phyloP scores from a whole-genome alignment of 1,140 invertebrate genomes.

The Lerema accius region DNA sequence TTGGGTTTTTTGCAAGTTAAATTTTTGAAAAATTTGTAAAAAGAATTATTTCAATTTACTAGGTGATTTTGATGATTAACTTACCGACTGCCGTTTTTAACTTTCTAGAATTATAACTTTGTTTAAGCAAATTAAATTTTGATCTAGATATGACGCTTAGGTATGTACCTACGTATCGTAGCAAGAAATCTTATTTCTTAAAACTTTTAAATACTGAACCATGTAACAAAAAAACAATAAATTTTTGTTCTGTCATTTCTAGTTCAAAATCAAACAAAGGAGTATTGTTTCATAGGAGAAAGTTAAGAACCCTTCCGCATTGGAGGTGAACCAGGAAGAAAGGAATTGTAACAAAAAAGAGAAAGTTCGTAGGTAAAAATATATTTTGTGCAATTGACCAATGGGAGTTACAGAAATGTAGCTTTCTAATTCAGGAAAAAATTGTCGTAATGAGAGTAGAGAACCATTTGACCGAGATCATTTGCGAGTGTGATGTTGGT shows the following conservation, averaged over 20 bases:
- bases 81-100: too few species aligned
- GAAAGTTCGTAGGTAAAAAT: constrained; percentile 72
- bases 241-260: constrained; percentile 8
- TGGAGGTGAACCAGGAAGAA: constrained; percentile 70
- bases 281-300: constrained; percentile 70
- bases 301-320: constrained; percentile 70
- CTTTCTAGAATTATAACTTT: too few species aligned
- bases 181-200: too few species aligned
- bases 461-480: constrained; percentile 63
- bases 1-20: too few species aligned
- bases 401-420: constrained; percentile 50
- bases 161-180: too few species aligned
- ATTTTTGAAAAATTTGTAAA: too few species aligned
- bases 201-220: too few species aligned
- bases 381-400: constrained; percentile 62
- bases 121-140: too few species aligned
- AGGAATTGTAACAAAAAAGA: constrained; percentile 77
- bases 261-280: constrained; percentile 42
- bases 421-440: constrained; percentile 75
- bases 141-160: too few species aligned
- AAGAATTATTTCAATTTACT: too few species aligned
- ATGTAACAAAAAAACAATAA: constrained; percentile 5
- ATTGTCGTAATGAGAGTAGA: constrained; percentile 49
- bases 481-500: constrained; percentile 42
- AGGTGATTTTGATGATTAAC: too few species aligned